Conservation (phyloP, 35 echinoderm and acorn worm species). For the Hemicentrotus pulcherrimus region DNA sequence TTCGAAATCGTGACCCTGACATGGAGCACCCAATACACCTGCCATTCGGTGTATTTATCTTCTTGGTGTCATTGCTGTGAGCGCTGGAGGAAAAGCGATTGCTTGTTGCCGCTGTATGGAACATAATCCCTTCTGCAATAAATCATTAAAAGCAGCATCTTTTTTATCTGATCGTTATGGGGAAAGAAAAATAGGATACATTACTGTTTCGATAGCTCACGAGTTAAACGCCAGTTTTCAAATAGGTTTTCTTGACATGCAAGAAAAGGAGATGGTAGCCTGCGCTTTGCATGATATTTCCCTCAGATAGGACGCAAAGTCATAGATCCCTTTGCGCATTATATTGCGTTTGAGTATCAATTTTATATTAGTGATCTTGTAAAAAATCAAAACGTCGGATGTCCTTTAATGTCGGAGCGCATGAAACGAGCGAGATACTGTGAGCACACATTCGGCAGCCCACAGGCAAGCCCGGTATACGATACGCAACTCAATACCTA, state of each 20-base stretch:
- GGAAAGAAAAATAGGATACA: neutral
- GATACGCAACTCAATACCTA: constrained; percentile 33
- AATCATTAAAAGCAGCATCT: constrained; percentile 4
- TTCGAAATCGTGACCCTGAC: neutral
- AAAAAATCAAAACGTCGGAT: neutral
- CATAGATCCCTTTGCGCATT: too few relatives aligned
- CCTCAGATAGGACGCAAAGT: too few relatives aligned
- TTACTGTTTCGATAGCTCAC: neutral
- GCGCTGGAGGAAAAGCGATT: constrained; percentile 1
- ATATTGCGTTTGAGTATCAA: neutral
- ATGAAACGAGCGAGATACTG: neutral
- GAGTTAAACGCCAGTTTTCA: neutral
- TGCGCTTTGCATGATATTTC: too few relatives aligned
- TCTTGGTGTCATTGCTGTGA: neutral
- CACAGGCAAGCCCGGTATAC: constrained; percentile 18
- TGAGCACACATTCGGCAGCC: neutral
- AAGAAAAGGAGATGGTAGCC: too few relatives aligned
- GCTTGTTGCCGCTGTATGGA: neutral
- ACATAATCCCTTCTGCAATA: neutral
- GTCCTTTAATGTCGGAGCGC: constrained; percentile 27
- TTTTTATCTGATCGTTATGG: neutral
- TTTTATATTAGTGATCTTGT: neutral
- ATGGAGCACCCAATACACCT: neutral
- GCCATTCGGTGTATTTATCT: neutral
- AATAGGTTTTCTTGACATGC: too few relatives aligned